Evolutionary conservation across 1,140 invertebrate genomes (phyloP).

Genomic region (Tetraneura akinire): DNA sequence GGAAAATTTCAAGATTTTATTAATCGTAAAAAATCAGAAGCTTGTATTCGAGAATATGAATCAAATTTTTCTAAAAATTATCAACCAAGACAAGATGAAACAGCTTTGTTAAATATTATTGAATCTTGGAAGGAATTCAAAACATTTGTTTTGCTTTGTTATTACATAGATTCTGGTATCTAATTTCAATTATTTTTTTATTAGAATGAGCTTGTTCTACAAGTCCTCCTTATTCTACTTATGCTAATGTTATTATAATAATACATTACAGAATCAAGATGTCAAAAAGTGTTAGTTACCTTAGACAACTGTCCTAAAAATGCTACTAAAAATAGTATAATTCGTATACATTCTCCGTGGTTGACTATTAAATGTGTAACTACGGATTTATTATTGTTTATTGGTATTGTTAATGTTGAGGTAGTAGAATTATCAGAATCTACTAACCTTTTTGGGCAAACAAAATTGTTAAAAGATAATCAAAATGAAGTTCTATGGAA

Average conservation of each 20-base stretch:
- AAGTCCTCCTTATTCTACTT: no score
- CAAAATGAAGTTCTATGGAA: slow-evolving; percentile 31
- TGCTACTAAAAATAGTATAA: slow-evolving; percentile 26
- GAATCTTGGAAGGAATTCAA: slow-evolving; percentile 20
- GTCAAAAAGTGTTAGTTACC: slow-evolving; percentile 21
- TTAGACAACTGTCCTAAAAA: slow-evolving; percentile 19
- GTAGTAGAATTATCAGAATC: slow-evolving; percentile 6
- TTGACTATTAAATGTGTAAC: slow-evolving; percentile 13
- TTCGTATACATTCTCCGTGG: slow-evolving; percentile 32
- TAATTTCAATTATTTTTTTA: neutral
- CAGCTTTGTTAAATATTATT: slow-evolving; percentile 7
- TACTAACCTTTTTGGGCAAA: neutral
- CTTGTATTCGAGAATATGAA: slow-evolving; percentile 32
- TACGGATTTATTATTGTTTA: neutral
- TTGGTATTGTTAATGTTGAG: slow-evolving; percentile 17
- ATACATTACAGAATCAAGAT: neutral
- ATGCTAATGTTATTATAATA: no score
- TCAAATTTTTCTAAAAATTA: slow-evolving; percentile 15
- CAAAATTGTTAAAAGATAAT: neutral
- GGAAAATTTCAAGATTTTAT: slow-evolving; percentile 37
- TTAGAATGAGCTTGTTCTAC: no score
- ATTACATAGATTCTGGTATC: neutral
- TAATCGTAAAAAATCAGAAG: slow-evolving; percentile 42
- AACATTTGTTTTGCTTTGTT: slow-evolving; percentile 32
- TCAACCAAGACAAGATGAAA: neutral